These are phyloP conservation scores for Tinea trinotella DNA, from an alignment of 2,888 invertebrate genomes.

Conservation along the genomic window DNA sequence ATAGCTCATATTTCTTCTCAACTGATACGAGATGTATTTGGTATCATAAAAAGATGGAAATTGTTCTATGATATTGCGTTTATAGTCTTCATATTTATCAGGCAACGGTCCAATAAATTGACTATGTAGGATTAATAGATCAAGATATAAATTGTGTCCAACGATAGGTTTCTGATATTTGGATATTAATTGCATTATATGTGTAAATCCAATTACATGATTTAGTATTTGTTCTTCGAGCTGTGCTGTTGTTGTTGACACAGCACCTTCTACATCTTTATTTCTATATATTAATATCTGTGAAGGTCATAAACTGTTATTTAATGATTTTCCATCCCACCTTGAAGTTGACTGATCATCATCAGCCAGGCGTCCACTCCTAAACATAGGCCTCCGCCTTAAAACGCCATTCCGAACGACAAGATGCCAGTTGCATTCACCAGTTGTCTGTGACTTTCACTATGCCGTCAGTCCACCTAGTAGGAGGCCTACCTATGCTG, in stretches of 20 bases:
- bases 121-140: constrained; percentile 78
- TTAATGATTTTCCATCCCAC: too few relatives aligned
- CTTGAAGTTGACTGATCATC: too few relatives aligned
- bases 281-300: constrained; percentile 57
- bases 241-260: constrained; percentile 39
- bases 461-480: too few relatives aligned
- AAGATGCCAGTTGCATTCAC: too few relatives aligned
- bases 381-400: too few relatives aligned
- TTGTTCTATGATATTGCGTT: constrained; percentile 69
- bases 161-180: constrained; percentile 77
- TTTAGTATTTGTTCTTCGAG: constrained; percentile 65
- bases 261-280: constrained; percentile 51
- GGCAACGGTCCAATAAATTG: constrained; percentile 82
- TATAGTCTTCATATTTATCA: constrained; percentile 75
- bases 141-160: constrained; percentile 82
- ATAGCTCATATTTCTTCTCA: constrained; percentile 53
- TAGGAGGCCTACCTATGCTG: too few relatives aligned
- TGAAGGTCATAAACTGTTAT: too few relatives aligned
- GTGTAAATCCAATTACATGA: constrained; percentile 76
- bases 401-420: too few relatives aligned
- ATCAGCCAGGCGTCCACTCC: too few relatives aligned
- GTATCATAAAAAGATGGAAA: constrained; percentile 83
- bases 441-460: too few relatives aligned
- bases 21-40: constrained; percentile 76
- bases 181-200: constrained; percentile 74